Conservation (phyloP, 2,113 vertebrate species). For the Rhabdomys dilectus region DNA sequence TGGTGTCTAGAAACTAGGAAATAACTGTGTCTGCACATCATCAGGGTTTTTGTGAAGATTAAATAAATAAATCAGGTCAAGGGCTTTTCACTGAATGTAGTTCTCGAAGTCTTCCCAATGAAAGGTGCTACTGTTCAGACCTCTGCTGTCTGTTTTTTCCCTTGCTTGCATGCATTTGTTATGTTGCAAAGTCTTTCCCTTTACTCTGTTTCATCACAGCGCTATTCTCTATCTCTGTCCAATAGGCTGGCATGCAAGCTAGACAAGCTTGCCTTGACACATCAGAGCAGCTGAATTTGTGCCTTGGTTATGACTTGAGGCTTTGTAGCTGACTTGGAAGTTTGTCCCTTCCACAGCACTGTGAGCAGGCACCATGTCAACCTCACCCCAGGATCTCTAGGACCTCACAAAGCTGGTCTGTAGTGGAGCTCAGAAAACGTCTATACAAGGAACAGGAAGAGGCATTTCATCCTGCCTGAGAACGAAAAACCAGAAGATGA, state of each 20-base stretch:
- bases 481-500: neutral
- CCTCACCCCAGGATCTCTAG: neutral
- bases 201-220: neutral
- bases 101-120: neutral
- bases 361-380: neutral
- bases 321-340: neutral
- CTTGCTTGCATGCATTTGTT: neutral
- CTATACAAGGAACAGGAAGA: neutral
- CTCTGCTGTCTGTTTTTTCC: no score
- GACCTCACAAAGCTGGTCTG: neutral
- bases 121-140: neutral
- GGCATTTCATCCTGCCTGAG: neutral
- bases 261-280: neutral
- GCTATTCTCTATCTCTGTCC: neutral
- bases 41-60: neutral
- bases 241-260: fast-evolving
- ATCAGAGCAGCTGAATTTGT: no score
- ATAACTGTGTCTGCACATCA: fast-evolving
- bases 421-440: neutral
- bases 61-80: fast-evolving
- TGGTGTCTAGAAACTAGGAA: no score
- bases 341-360: no score
- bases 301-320: neutral
- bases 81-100: neutral
- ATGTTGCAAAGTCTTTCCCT: neutral